These are phyloP conservation scores for Abrostola triplasia DNA, from an alignment of 2,888 invertebrate species.

Conservation along the genomic window DNA sequence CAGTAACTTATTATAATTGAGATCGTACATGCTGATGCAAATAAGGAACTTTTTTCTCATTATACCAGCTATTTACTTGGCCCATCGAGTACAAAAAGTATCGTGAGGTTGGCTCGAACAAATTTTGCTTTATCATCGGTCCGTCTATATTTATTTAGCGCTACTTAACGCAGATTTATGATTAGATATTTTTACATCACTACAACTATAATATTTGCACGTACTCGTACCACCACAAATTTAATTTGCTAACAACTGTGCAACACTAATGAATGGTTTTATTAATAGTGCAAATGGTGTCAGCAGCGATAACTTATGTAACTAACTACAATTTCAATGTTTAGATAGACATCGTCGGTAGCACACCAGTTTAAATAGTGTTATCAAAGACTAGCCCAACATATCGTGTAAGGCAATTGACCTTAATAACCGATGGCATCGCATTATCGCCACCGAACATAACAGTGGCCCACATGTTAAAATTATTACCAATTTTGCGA, in stretches of 20 bases:
- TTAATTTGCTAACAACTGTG: conserved; percentile 20
- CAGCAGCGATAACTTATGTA: conserved; percentile 65
- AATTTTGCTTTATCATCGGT: conserved; percentile 9
- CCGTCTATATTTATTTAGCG: conserved; percentile 1
- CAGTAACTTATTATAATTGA: conserved; percentile 35
- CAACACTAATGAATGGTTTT: conserved; percentile 20
- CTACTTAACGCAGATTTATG: background rate
- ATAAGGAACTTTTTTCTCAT: conserved; percentile 33
- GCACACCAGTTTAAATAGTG: conserved; percentile 69
- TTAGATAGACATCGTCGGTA: conserved; percentile 68
- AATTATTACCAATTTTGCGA: conserved; percentile 46
- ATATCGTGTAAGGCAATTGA: conserved; percentile 75
- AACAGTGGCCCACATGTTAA: conserved; percentile 47
- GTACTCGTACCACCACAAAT: conserved; percentile 1
- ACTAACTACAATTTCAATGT: conserved; percentile 67
- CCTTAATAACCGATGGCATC: conserved; percentile 78
- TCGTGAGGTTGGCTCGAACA: conserved; percentile 14
- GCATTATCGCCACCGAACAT: conserved; percentile 69
- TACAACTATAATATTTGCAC: background rate
- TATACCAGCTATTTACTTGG: conserved; percentile 16
- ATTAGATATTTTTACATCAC: background rate
- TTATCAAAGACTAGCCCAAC: conserved; percentile 79
- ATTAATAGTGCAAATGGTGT: conserved; percentile 48
- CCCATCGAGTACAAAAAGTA: conserved; percentile 7
- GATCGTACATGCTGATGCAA: conserved; percentile 43